Evolutionary conservation across 2,888 invertebrate genomes (phyloP).

Genomic region (Euzetes globulus): DNA sequence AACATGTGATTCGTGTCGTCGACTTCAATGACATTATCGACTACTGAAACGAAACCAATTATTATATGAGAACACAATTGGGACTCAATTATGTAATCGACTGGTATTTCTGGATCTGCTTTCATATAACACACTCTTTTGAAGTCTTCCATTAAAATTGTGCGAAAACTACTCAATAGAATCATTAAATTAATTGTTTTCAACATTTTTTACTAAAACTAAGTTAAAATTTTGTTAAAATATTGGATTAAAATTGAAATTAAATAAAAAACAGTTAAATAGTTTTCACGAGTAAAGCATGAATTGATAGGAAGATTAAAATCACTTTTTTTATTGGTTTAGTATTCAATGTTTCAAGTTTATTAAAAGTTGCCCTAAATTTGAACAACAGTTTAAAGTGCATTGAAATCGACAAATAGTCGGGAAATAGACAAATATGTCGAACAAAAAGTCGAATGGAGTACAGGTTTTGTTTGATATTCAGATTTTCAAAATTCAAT

Average conservation of each 20-base stretch:
- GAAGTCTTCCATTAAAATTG: background rate
- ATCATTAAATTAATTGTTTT: background rate
- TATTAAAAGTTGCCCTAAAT: background rate
- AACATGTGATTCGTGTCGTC: background rate
- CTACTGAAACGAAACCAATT: slow-evolving; percentile 62
- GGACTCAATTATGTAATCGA: slow-evolving; percentile 54
- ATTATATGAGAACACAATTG: slow-evolving; percentile 74
- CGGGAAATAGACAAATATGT: background rate
- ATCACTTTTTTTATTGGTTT: too few relatives aligned
- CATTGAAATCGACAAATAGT: background rate
- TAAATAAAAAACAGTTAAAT: background rate
- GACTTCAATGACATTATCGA: background rate
- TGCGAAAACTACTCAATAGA: background rate
- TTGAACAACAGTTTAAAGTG: background rate
- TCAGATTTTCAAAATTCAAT: background rate
- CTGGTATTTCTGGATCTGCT: slow-evolving; percentile 29
- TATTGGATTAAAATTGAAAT: too few relatives aligned
- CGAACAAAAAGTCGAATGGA: background rate
- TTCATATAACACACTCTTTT: slow-evolving; percentile 32
- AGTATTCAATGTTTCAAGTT: background rate
- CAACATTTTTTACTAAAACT: background rate
- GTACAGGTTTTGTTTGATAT: background rate
- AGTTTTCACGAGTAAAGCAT: too few relatives aligned
- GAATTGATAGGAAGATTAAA: too few relatives aligned
- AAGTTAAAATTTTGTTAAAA: too few relatives aligned